Base-by-base conservation (phyloP, 2,888 invertebrate species). In the Thera obeliscata region DNA sequence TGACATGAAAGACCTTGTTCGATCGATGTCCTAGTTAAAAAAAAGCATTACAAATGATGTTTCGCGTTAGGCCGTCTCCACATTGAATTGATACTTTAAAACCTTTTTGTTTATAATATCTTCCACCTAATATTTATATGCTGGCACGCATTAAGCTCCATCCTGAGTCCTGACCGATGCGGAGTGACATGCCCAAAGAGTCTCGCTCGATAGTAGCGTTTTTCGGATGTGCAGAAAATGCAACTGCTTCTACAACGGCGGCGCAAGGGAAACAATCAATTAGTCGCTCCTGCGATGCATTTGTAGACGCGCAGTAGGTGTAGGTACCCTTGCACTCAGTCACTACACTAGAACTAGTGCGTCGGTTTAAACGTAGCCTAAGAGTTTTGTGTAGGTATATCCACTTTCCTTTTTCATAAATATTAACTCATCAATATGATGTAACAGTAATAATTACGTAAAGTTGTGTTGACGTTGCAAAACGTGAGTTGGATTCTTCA, bases 341-440 rank as follows among this genome's bases (percentile, higher is more conserved):
- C 6, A 6, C 38, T 38, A 2, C 38, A 43, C 6, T 43, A 7
- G 43, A 2, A 6, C 0, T 2, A 3, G 11, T 2, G n/a, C 12
- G 49, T 52, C 52, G 43, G 22, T 60, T 52, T 2, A 41, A 61
- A 50, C 38, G 22, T 22, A 12, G 52, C 56, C 36, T 35, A 38
- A 33, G 12, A 54, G 49, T 68, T 61, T 68, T 64, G 68, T 55
- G 50, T 61, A 57, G 43, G 52, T 50, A 8, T 62, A 50, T 36
- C 69, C 11, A 66, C 69, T 69, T 69, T 69, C 35, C 36, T 61
- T 65, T 64, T 36, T 64, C 74, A 67, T 69, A 57, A 62, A 56
- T 54, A 62, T 50, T 66, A 64, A 77, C 71, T 61, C 82, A 79
- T 65, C 82, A 82, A 83, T 61, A 57, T 84, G 81, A 2, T 82